phyloP scores from a whole-genome alignment of 2,113 vertebrate species.

The Macaca nemestrina region DNA sequence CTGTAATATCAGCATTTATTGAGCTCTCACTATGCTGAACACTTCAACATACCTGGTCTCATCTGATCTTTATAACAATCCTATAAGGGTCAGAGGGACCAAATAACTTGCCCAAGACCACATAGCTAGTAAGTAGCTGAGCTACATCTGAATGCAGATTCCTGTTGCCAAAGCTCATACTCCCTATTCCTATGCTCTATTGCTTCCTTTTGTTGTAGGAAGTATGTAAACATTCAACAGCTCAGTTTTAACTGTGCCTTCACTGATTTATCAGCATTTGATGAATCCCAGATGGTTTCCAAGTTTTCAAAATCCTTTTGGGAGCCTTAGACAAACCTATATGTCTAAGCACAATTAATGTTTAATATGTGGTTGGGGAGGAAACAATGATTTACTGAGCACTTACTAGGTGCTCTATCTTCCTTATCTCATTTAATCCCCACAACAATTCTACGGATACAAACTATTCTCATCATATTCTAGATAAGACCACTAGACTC shows the following conservation, averaged over 20 bases:
- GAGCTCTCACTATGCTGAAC: not conserved
- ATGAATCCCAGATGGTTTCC: not conserved
- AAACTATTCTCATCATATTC: not conserved
- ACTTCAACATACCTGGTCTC: not conserved
- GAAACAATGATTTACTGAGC: not conserved
- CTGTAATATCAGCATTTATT: not conserved
- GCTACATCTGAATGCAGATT: not conserved
- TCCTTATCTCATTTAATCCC: not conserved
- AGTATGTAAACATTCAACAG: not conserved
- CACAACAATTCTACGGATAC: not conserved
- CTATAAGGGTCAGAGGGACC: not conserved
- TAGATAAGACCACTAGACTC: not conserved
- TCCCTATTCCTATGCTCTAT: not conserved
- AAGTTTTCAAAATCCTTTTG: not conserved
- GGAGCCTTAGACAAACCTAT: not conserved
- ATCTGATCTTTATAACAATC: not conserved
- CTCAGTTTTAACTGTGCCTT: not conserved
- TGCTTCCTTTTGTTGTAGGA: not conserved
- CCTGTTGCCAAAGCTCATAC: not conserved
- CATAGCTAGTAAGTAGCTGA: not conserved
- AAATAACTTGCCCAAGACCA: not conserved
- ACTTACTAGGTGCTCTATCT: not conserved
- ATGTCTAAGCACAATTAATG: not conserved
- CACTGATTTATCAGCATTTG: not conserved
- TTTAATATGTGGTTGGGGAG: not conserved